Evolutionary conservation across 2,888 invertebrate genomes (phyloP).

Genomic region (Spodoptera littoralis): DNA sequence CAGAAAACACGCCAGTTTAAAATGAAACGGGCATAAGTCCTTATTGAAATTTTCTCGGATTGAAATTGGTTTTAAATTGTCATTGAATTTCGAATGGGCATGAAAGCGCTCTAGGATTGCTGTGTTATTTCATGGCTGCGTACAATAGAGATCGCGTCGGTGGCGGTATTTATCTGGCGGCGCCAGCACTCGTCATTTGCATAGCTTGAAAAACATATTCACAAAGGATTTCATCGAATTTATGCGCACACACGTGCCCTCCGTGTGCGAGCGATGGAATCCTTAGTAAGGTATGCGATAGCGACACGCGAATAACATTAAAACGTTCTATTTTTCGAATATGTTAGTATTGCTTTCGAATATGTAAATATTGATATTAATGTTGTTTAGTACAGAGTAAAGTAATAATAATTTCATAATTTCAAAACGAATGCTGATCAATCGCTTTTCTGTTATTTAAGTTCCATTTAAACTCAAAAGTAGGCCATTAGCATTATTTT

Average conservation of each 20-base stretch:
- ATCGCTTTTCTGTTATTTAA: neutral
- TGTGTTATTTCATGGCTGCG: conserved; percentile 50
- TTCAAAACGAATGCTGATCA: conserved; percentile 16
- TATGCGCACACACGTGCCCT: conserved; percentile 78
- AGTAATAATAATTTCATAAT: conserved; percentile 14
- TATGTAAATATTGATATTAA: conserved; percentile 14
- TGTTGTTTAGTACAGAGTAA: neutral
- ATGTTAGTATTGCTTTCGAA: conserved; percentile 11
- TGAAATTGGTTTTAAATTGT: conserved; percentile 64
- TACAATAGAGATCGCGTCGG: conserved; percentile 35
- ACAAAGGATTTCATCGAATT: conserved; percentile 75
- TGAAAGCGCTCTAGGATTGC: conserved; percentile 41
- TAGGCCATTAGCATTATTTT: too few relatives aligned
- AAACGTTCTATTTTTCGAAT: conserved; percentile 44
- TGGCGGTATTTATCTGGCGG: conserved; percentile 61
- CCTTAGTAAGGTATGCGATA: conserved; percentile 56
- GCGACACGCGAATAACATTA: conserved; percentile 48
- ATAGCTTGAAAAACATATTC: conserved; percentile 67
- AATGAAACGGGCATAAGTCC: conserved; percentile 38
- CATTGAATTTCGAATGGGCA: conserved; percentile 51
- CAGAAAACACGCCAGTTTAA: conserved; percentile 40
- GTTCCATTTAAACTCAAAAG: too few relatives aligned
- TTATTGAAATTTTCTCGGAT: conserved; percentile 57
- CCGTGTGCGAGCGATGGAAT: conserved; percentile 66
- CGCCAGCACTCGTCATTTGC: conserved; percentile 66